Conservation (phyloP, 2,888 invertebrate genomes). For the Coelinius sp. region DNA sequence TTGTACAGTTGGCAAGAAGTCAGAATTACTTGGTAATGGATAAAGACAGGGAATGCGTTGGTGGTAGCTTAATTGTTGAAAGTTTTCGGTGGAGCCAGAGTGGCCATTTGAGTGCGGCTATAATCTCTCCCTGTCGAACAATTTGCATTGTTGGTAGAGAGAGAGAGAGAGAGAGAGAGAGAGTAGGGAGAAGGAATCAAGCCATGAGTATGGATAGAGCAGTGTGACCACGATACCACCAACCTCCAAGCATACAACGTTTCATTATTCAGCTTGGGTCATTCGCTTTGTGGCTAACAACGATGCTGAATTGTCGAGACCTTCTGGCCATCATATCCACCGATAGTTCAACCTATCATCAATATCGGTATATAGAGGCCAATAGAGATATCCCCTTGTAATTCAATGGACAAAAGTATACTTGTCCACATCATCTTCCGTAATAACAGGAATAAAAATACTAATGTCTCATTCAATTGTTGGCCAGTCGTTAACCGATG, state of each 20-base stretch:
- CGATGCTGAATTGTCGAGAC: slow-evolving; percentile 30
- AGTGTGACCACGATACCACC: slow-evolving; percentile 17
- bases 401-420: background rate
- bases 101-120: slow-evolving; percentile 18
- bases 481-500: background rate
- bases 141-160: slow-evolving; percentile 37
- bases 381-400: slow-evolving; percentile 23
- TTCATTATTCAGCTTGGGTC: slow-evolving; percentile 42
- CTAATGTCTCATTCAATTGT: background rate
- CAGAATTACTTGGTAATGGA: slow-evolving; percentile 1
- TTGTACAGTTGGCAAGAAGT: background rate
- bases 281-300: slow-evolving; percentile 41
- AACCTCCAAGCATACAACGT: slow-evolving; percentile 28
- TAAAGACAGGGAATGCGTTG: slow-evolving; percentile 43
- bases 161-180: background rate
- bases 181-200: slow-evolving; percentile 12
- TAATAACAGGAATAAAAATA: background rate
- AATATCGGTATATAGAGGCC: background rate
- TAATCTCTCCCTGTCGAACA: slow-evolving; percentile 25
- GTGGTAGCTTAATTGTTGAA: slow-evolving; percentile 58
- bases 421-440: background rate
- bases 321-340: slow-evolving; percentile 28
- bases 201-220: slow-evolving; percentile 7
- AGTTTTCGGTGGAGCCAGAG: slow-evolving; percentile 36
- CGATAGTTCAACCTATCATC: slow-evolving; percentile 27